phyloP scores from a whole-genome alignment of 1,140 invertebrate genomes.

The Anoplophora glabripennis region DNA sequence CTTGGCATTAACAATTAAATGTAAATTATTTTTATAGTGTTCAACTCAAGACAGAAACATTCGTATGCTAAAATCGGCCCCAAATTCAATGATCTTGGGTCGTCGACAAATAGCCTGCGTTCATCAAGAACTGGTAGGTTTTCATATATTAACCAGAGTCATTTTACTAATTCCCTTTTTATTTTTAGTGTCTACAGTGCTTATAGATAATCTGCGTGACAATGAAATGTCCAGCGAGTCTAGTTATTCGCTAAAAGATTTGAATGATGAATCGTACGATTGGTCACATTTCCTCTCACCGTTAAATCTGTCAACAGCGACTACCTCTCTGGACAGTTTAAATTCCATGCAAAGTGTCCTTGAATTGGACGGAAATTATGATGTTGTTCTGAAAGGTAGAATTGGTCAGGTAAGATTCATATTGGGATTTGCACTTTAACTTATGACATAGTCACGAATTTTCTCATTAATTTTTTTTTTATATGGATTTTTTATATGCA shows the following conservation, averaged over 20 bases:
- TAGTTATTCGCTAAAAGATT: background rate
- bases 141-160: background rate
- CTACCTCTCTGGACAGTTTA: slow-evolving; percentile 44
- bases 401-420: slow-evolving; percentile 55
- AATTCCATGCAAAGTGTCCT: slow-evolving; percentile 47
- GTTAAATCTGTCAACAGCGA: slow-evolving; percentile 41
- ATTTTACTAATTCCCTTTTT: background rate
- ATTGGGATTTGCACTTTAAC: too few species aligned
- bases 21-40: slow-evolving; percentile 48
- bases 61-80: slow-evolving; percentile 54
- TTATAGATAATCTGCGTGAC: too few species aligned
- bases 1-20: background rate
- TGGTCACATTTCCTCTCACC: slow-evolving; percentile 44
- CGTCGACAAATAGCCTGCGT: slow-evolving; percentile 39
- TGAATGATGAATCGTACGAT: slow-evolving; percentile 31
- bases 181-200: background rate
- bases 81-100: slow-evolving; percentile 20
- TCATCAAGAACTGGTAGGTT: slow-evolving; percentile 41
- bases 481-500: too few species aligned
- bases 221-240: too few species aligned
- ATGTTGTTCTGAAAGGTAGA: slow-evolving; percentile 58
- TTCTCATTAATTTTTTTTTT: too few species aligned
- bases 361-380: slow-evolving; percentile 52
- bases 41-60: slow-evolving; percentile 60
- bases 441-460: too few species aligned